These are phyloP conservation scores for Hydrochoerus hydrochaeris DNA, from an alignment of 2,113 vertebrate species.

Conservation along the genomic window DNA sequence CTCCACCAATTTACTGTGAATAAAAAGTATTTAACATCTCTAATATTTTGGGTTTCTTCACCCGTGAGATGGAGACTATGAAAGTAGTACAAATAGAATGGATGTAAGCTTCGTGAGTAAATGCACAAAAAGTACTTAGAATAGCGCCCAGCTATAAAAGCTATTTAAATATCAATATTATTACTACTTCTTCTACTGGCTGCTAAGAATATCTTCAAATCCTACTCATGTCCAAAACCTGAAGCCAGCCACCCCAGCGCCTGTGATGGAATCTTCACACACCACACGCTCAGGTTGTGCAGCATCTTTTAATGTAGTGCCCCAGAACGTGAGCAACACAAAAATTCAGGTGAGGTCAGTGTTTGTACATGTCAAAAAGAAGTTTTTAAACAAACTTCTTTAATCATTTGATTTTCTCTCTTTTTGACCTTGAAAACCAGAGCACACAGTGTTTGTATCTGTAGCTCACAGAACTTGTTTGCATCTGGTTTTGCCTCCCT, in stretches of 20 bases:
- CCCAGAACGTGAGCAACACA: background rate
- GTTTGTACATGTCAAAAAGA: background rate
- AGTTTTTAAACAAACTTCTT: background rate
- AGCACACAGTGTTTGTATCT: background rate
- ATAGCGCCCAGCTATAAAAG: background rate
- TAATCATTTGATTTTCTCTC: background rate
- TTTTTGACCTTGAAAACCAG: slow-evolving; percentile 66
- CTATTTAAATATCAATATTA: slow-evolving; percentile 16
- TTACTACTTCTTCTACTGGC: slow-evolving; percentile 5
- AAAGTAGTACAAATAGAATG: background rate
- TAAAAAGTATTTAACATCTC: background rate
- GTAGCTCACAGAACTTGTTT: background rate
- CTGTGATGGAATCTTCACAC: fast-evolving
- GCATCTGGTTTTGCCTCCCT: slow-evolving; percentile 57
- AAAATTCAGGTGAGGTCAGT: background rate
- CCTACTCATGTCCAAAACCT: background rate
- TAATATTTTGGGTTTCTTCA: background rate
- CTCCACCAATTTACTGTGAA: background rate
- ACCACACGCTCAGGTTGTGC: background rate
- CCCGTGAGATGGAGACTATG: background rate
- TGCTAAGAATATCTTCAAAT: background rate
- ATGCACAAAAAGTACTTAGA: background rate
- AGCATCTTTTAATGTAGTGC: background rate
- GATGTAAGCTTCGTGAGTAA: background rate
- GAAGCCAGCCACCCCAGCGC: background rate